Evolutionary conservation across 2,113 vertebrate species (phyloP), one percentile per base, ranked within the genome.

Genomic region (Salminus brasiliensis): DNA sequence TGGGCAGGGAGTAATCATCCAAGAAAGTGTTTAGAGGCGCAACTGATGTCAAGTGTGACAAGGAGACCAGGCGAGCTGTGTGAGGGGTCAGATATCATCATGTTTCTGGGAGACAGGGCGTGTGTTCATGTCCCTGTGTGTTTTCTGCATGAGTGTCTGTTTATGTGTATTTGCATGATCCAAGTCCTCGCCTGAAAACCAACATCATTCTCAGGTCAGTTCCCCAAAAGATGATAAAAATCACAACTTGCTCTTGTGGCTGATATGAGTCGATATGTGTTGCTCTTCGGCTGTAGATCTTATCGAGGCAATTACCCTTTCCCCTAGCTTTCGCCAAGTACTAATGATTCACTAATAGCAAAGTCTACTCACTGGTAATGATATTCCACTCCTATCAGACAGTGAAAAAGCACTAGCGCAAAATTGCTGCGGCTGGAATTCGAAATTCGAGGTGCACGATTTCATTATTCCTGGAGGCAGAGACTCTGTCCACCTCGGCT

Each of bases 251-350:
- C 16, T 60, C 41, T 49, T 47, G 27, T 9, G 30, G 59, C 34
- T 68, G 72, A 45, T 80, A 49, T 66, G 52, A 79, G 59, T 75
- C 47, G 11, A 82, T 75, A 63, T 36, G 29, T 47, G 66, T 29
- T 11, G 30, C 72, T 65, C 16, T 39, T 74, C 29, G 23, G 73
- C 36, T 62, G 67, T 72, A 81, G 81, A 87, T 81, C 32, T 73
- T 45, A 80, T 85, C 82, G 52, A 69, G 67, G 49, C 76, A 76
- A 85, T 84, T 87, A 79, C 74, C 72, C 55, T 73, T 65, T 79
- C 45, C 65, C 60, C 62, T 63, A 53, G 32, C 72, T 75, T 84
- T 82, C 68, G 43, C 71, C 65, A 49, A 75, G 49, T 32, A 71
- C 62, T 41, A 80, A 67, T 77, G 77, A 65, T 76, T 70, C 45